Conservation (phyloP, 2,113 vertebrate genomes). For the Dendropsophus ebraccatus region DNA sequence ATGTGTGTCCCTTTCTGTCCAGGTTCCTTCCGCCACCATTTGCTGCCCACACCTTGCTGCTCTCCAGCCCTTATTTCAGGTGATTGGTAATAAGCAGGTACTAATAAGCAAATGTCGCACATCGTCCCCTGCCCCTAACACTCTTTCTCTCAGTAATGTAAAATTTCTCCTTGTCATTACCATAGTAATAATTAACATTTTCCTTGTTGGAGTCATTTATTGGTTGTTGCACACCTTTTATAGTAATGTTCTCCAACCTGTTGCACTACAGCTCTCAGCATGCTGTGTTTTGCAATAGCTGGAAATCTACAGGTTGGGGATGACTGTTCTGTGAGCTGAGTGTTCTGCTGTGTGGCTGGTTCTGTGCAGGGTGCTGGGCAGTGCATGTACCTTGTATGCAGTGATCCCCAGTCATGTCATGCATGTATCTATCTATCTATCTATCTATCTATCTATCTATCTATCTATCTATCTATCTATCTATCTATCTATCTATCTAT, state of each 20-base stretch:
- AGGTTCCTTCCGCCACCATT: background rate
- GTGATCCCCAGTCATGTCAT: constrained; percentile 33
- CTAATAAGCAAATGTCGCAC: background rate
- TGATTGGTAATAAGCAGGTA: constrained; percentile 26
- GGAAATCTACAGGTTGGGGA: no score
- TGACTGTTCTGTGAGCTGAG: no score
- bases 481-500: no score
- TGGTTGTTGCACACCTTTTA: background rate
- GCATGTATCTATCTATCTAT: no score
- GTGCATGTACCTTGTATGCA: no score
- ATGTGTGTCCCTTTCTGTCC: background rate
- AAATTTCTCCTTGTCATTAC: background rate
- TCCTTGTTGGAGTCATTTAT: background rate
- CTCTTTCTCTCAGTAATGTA: background rate
- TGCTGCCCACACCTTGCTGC: background rate
- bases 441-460: no score
- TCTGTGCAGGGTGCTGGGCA: no score
- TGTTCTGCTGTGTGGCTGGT: no score
- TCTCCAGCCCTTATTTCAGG: background rate
- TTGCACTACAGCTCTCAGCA: no score
- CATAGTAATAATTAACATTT: background rate
- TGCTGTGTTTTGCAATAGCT: no score
- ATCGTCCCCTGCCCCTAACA: background rate
- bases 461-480: no score
- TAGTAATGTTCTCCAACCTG: no score